A percentile compares a stretch with the other conserved stretches of the same genome.
phyloP scores from a whole-genome alignment of 2,797 vertebrate species.

The Xyrichtys novacula region DNA sequence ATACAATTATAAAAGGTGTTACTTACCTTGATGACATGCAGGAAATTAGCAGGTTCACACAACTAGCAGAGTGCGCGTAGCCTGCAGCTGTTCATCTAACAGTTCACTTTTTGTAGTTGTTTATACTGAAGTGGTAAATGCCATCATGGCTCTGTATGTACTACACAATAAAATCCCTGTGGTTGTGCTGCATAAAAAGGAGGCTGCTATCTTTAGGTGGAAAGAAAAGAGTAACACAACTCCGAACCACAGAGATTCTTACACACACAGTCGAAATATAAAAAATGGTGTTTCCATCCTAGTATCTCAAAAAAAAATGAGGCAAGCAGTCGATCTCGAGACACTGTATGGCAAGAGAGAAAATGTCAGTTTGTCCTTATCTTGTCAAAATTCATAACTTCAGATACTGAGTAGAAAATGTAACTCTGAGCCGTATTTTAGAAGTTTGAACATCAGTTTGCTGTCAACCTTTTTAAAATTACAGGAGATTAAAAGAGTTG shows the following conservation, averaged over 20 bases:
- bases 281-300: not conserved
- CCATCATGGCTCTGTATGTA: not conserved
- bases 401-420: not conserved
- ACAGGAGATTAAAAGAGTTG: not conserved
- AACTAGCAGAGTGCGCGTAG: not conserved
- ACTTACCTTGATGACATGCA: constrained; percentile 12
- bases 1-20: constrained; percentile 12
- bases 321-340: not conserved
- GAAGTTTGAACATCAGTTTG: not conserved
- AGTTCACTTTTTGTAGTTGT: constrained; percentile 1
- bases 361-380: not conserved
- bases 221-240: not conserved
- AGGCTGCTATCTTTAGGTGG: not conserved
- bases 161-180: not conserved
- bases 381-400: not conserved
- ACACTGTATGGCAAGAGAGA: not conserved
- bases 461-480: not conserved
- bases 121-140: not conserved
- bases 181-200: not conserved
- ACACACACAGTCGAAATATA: not conserved
- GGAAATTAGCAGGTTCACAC: constrained; percentile 5
- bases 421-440: not conserved
- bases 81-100: constrained; percentile 4
- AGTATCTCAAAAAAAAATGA: not conserved
- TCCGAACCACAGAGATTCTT: not conserved